Evolutionary conservation across 2,113 vertebrate genomes (phyloP).

Genomic region (Muntiacus reevesi): DNA sequence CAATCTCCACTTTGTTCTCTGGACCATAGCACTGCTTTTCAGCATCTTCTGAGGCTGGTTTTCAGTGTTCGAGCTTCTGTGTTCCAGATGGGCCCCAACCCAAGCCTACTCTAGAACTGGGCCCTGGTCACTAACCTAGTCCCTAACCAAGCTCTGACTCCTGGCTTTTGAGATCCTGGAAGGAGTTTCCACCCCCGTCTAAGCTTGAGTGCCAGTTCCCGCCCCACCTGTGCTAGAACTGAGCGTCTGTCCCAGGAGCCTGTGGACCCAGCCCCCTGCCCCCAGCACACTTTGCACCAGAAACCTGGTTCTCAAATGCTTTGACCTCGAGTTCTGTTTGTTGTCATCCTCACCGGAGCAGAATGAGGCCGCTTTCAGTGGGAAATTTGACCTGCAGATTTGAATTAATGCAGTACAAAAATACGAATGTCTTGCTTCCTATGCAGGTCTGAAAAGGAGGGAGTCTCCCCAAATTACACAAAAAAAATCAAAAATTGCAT

Average conservation of each 20-base stretch:
- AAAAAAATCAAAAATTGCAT: neutral
- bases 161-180: neutral
- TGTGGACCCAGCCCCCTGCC: accelerated
- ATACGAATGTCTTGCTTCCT: accelerated
- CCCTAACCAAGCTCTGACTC: neutral
- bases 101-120: accelerated
- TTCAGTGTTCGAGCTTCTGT: accelerated
- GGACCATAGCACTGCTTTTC: accelerated
- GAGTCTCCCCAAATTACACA: neutral
- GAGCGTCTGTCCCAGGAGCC: accelerated
- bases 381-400: accelerated
- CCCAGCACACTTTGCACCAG: neutral
- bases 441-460: neutral
- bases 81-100: neutral
- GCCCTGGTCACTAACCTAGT: accelerated
- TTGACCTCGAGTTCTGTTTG: neutral
- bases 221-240: accelerated
- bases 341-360: neutral
- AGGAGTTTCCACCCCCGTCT: neutral
- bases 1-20: accelerated
- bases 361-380: neutral
- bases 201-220: neutral
- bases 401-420: neutral
- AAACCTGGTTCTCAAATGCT: neutral
- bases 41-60: neutral